Base-by-base conservation (phyloP, 2,888 invertebrate genomes). In the Drosophila ustulata region DNA sequence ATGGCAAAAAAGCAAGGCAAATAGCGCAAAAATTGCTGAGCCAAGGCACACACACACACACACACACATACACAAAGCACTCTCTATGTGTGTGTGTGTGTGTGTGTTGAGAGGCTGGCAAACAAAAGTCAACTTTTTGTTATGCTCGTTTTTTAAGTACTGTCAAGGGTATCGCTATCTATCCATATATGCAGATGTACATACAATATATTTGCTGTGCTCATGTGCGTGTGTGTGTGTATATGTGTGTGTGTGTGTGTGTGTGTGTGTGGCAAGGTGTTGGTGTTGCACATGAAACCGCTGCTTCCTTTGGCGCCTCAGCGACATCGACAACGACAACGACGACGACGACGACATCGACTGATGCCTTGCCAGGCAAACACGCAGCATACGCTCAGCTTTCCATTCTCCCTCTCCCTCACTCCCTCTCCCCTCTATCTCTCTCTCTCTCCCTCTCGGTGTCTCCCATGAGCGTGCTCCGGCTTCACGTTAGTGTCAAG, bases 151-250 rank as follows among this genome's bases (percentile, higher is more conserved):
- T 87, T 89, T 89, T 87, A 89, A 83, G 83, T 87, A 89, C 83
- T 89, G 89, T 78, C 89, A 83, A 87, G 83, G 89, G 83, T 83
- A 89, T 89, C 82, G 89, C 89, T 83, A 88, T 89, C 89, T 89
- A 71, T 82, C 71, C 69, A 71, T 83, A 67, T 64, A 75, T 66
- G 51, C 39, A 43, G 26, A 32, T 4, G 23, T 57, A 46, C 25
- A 6, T 30, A 11, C 41, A 25, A 58, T 53, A 47, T 28, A 53
- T 61, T 37, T 43, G 34, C 23, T 32, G 34, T 46, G 30, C 32
- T 46, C 47, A 9, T n/a, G 37, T 41, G 30, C 8, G 18, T 53
- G 18, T 34, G 43, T 64, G 49, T 53, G 63, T 57, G 51, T 49
- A 26, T 59, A 51, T 47, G 55, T 28, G 52, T 18, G 52, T 41